Conservation (phyloP, 2,888 invertebrate species). For the Clusia tigrina region DNA sequence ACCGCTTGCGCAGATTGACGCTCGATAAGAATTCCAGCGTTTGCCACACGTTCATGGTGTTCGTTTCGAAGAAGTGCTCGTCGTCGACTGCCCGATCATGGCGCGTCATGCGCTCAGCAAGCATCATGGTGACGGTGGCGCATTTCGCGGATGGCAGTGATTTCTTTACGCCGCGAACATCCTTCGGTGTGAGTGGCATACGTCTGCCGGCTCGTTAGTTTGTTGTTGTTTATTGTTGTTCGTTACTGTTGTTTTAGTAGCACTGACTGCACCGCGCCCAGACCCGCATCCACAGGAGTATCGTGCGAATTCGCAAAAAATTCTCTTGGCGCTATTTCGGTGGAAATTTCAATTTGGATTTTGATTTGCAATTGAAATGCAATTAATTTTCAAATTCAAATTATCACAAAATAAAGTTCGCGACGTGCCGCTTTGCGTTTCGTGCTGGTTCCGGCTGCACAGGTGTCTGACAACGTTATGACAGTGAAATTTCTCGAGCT, state of each 20-base stretch:
- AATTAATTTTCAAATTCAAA: slow-evolving; percentile 14
- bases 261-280: no score
- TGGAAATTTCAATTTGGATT: background rate
- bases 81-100: slow-evolving; percentile 60
- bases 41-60: slow-evolving; percentile 63
- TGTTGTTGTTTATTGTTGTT: slow-evolving; percentile 34
- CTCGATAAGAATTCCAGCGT: slow-evolving; percentile 59
- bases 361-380: slow-evolving; percentile 7
- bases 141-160: slow-evolving; percentile 41
- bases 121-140: slow-evolving; percentile 58
- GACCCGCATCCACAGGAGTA: background rate
- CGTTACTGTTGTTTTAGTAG: slow-evolving; percentile 32
- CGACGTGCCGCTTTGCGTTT: background rate
- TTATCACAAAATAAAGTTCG: slow-evolving; percentile 10
- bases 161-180: slow-evolving; percentile 44
- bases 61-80: slow-evolving; percentile 54
- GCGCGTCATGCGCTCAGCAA: slow-evolving; percentile 56
- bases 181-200: slow-evolving; percentile 43
- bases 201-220: no score
- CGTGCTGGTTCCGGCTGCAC: slow-evolving; percentile 7
- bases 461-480: slow-evolving; percentile 15
- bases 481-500: slow-evolving; percentile 15
- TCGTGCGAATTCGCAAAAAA: background rate
- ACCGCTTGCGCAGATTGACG: slow-evolving; percentile 51
- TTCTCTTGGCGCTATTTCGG: background rate